Evolutionary conservation across 2,113 vertebrate species (phyloP), one percentile per base, ranked within the genome.

Genomic region (Hemicordylus capensis): DNA sequence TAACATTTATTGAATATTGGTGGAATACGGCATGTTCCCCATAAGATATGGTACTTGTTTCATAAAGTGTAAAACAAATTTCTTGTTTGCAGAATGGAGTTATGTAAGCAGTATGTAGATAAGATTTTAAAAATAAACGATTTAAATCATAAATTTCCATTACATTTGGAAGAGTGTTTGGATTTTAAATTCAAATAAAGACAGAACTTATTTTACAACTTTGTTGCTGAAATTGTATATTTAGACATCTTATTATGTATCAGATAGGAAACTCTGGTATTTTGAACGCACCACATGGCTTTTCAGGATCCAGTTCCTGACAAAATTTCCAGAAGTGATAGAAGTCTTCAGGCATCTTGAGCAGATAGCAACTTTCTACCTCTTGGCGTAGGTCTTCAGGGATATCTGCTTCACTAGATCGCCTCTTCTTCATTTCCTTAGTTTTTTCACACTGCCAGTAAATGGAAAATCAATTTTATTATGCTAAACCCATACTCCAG

Each of bases 281-380:
- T 19, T n/a, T 24, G 70, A 80, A 90, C 94, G 85, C 93, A 99
- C 99, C 98, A 89, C 96, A 91, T 22, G 98, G 98, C 73, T 96
- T 95, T 74, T 97, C 97, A n/a, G 97, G 94, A 89, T 95, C 88
- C 76, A 98, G 95, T 0, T 96, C 95, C 85, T 96, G 95, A 94
- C 99, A 99, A 90, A 99, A 98, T 78, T 97, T 97, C 99, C 99
- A 99, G 75, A 99, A 98, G 66, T 98, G 97, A 87, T 97, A 99
- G 86, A 99, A 97, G 87, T 99, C 98, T 77, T 98, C 98, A 42
- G 99, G 99, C 93, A 99, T 96, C 4, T 95, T 93, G 58, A 99
- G 97, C 22, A 87, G 95, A 91, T 98, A 99, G 66, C 90, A 94
- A 15, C 90, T 87, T 93, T 97, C 95, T 72, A 98, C 97, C 83